phyloP scores from a whole-genome alignment of 2,113 vertebrate species.

The Ptyas mucosa region DNA sequence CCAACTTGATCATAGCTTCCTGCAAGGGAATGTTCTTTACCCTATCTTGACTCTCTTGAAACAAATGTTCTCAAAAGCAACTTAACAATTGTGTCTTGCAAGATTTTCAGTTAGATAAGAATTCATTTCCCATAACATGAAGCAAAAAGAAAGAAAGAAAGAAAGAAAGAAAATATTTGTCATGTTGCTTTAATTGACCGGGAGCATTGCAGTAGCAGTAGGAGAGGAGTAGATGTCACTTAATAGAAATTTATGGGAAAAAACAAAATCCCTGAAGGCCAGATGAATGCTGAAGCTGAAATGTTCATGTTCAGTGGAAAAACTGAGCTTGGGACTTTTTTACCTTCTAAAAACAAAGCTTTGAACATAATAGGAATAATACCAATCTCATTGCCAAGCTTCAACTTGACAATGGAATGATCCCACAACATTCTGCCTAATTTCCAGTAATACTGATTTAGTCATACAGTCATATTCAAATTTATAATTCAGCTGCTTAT shows the following conservation, averaged over 20 bases:
- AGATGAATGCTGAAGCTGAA: not conserved
- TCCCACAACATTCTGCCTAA: conserved; percentile 22
- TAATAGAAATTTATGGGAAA: not conserved
- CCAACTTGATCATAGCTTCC: not conserved
- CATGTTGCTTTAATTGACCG: not conserved
- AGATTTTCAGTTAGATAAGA: conserved; percentile 36
- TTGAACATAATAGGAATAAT: not conserved
- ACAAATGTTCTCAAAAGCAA: conserved; percentile 32
- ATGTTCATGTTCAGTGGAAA: not conserved
- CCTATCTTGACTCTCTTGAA: conserved; percentile 18
- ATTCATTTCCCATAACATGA: conserved; percentile 37
- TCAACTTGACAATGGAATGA: not conserved
- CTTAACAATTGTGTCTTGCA: conserved; percentile 40
- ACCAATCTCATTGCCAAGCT: not conserved
- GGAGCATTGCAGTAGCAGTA: not conserved
- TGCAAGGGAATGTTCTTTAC: not conserved
- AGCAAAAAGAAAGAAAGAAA: conserved; percentile 23
- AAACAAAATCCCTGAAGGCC: not conserved
- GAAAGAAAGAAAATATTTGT: conserved; percentile 29
- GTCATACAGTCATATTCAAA: not conserved
- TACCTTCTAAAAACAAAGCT: not conserved
- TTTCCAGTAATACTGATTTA: not conserved
- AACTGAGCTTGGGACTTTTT: not conserved
- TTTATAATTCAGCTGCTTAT: not conserved
- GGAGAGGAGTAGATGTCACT: not conserved